Base-by-base conservation (phyloP, 2,888 invertebrate species). In the Drosophila meridiana region DNA sequence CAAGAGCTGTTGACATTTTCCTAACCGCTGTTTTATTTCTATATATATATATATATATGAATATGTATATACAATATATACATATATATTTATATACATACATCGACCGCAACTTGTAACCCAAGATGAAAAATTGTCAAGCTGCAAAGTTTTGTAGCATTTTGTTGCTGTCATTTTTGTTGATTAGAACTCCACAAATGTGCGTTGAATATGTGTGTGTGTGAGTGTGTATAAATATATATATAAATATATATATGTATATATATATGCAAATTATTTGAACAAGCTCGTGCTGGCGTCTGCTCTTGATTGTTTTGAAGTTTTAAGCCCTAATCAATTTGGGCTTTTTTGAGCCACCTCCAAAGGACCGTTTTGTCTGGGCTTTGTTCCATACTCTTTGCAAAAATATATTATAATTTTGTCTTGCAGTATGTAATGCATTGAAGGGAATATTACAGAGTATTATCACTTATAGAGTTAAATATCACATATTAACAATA, bases 241-340 rank as follows among this genome's bases (percentile, higher is more conserved):
- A 45, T 43, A 26, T 20, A 53, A 20, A 34, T 26, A 57, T 45
- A 13, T 68, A 8, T 43, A 43, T 56, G 14, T 56, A 36, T 38
- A 47, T 45, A 36, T 40, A 28, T 20, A 20, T 26, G 55, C 40
- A 55, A 55, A 9, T 67, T 13, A 50, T 32, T 50, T 50, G n/a
- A 50, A 32, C n/a, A 8, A 50, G n/a, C 48, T 50, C n/a, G 8
- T 26, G 43, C 43, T 26, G 58, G 78, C 67, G 76, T 76, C 76
- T 86, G 78, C 66, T 79, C 70, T 73, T 85, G 85, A 85, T 85
- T 85, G 85, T 85, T 85, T 86, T 90, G 83, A 88, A 85, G 89
- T 88, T 85, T 76, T 77, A 69, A 83, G 90, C 90, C 90, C 87
- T 88, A 90, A 85, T 85, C 85, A 90, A 85, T 85, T 85, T 83